Conservation (phyloP, 2,113 vertebrate species). For the Uropsilus gracilis region DNA sequence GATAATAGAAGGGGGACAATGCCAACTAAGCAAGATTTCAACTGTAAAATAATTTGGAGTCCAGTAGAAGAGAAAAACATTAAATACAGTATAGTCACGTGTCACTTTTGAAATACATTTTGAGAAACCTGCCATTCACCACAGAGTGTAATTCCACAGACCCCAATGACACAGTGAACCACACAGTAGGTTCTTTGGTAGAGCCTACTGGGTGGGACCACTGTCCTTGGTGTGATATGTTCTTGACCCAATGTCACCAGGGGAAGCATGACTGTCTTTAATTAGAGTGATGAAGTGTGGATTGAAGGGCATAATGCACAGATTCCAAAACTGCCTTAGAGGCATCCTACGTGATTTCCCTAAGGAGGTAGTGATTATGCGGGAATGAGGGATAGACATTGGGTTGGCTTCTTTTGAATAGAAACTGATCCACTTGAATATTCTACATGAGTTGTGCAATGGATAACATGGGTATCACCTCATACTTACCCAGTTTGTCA, state of each 20-base stretch:
- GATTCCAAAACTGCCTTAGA: background rate
- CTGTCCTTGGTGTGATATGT: too few species aligned
- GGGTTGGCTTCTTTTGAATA: background rate
- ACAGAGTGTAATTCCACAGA: too few species aligned
- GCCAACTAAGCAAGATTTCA: background rate
- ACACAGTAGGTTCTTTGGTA: background rate
- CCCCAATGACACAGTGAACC: too few species aligned
- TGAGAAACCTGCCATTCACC: too few species aligned
- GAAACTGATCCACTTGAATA: background rate
- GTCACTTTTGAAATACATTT: too few species aligned
- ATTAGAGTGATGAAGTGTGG: background rate
- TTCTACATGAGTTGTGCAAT: background rate
- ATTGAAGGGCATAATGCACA: background rate
- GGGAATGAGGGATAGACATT: background rate
- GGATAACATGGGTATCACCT: accelerated
- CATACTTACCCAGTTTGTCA: background rate
- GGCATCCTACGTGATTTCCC: background rate
- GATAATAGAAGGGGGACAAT: background rate
- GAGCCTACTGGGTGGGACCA: too few species aligned
- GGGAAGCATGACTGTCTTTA: background rate
- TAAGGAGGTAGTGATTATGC: background rate
- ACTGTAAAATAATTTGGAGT: background rate
- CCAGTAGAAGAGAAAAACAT: too few species aligned
- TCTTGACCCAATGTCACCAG: too few species aligned
- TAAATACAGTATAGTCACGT: background rate